A percentile compares a stretch with the other conserved stretches of the same genome.
These are phyloP conservation scores for Drosophila merina DNA, from an alignment of 2,888 invertebrate genomes.

Conservation along the genomic window DNA sequence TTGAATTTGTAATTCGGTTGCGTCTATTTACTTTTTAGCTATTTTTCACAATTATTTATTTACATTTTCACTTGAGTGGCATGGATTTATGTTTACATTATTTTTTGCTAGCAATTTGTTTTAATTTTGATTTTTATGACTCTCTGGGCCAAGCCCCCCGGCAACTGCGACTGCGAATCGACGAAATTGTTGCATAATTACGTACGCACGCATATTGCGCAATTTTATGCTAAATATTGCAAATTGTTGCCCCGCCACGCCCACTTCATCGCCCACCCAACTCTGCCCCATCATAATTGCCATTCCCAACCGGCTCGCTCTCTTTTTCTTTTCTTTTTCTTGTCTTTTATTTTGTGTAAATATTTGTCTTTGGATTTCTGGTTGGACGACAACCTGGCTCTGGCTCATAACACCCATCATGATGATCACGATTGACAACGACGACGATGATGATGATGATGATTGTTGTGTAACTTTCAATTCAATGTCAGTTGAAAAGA, in stretches of 20 bases:
- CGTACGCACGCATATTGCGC: slow-evolving; percentile 71
- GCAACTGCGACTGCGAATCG: slow-evolving; percentile 22
- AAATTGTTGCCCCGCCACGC: slow-evolving; percentile 68
- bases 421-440: slow-evolving; percentile 3
- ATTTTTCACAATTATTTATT: slow-evolving; percentile 36
- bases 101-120: slow-evolving; percentile 52
- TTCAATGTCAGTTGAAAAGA: slow-evolving; percentile 70
- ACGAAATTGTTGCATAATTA: slow-evolving; percentile 65
- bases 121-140: slow-evolving; percentile 53
- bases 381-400: slow-evolving; percentile 27
- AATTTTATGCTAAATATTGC: slow-evolving; percentile 75
- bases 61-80: slow-evolving; percentile 54
- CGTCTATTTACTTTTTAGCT: slow-evolving; percentile 27
- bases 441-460: slow-evolving; percentile 13
- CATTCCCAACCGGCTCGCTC: slow-evolving; percentile 63
- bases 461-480: slow-evolving; percentile 73
- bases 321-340: slow-evolving; percentile 4
- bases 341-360: slow-evolving; percentile 43
- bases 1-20: slow-evolving; percentile 18
- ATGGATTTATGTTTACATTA: slow-evolving; percentile 44
- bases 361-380: slow-evolving; percentile 69
- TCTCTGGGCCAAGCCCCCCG: slow-evolving; percentile 46
- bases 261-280: slow-evolving; percentile 34
- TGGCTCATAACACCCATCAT: slow-evolving; percentile 35
- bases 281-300: slow-evolving; percentile 56